These are phyloP conservation scores for Diabrotica virgifera DNA, from an alignment of 1,140 invertebrate genomes.

Conservation along the genomic window DNA sequence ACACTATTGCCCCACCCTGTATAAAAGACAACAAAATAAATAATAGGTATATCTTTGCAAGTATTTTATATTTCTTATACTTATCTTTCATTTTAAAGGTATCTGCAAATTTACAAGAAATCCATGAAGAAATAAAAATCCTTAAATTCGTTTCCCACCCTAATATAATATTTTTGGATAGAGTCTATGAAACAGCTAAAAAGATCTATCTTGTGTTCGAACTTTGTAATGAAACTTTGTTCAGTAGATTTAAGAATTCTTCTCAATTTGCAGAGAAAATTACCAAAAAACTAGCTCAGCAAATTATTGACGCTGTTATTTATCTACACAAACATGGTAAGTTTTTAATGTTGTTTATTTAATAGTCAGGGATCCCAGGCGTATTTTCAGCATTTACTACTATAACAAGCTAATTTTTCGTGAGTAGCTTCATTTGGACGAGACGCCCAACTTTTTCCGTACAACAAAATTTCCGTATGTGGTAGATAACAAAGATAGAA, in stretches of 20 bases:
- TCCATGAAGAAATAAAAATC: slow-evolving; percentile 55
- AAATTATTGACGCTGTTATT: slow-evolving; percentile 51
- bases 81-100: not conserved
- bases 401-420: too few species aligned
- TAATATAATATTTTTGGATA: slow-evolving; percentile 55
- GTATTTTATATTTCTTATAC: not conserved
- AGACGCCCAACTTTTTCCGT: too few species aligned
- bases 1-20: too few species aligned
- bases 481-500: too few species aligned
- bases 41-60: not conserved
- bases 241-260: slow-evolving; percentile 44
- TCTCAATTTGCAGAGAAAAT: slow-evolving; percentile 49
- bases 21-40: too few species aligned
- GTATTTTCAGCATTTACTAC: too few species aligned
- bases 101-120: slow-evolving; percentile 41
- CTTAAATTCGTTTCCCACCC: slow-evolving; percentile 55
- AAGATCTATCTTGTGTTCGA: slow-evolving; percentile 53
- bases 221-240: slow-evolving; percentile 51
- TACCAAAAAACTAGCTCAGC: slow-evolving; percentile 49
- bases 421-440: too few species aligned
- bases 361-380: too few species aligned
- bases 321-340: slow-evolving; percentile 58
- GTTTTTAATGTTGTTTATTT: not conserved
- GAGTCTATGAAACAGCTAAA: slow-evolving; percentile 54
- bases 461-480: too few species aligned